Percentiles rank a stretch among this genome's conserved stretches.
Conservation (phyloP, 1,140 invertebrate species). For the Dolichoris vasculosae region DNA sequence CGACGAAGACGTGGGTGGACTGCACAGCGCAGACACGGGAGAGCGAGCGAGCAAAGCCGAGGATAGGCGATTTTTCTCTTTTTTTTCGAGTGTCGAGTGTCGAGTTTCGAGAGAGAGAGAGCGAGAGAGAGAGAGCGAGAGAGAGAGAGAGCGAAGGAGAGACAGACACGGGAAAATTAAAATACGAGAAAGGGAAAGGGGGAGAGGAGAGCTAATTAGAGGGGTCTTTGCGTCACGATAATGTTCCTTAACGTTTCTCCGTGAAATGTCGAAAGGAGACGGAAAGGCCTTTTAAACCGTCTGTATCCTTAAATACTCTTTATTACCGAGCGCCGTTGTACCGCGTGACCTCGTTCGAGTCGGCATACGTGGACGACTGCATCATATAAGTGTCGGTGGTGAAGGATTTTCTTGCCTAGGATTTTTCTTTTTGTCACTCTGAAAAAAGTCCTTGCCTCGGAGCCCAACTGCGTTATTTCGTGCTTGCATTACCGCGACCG, state of each 20-base stretch:
- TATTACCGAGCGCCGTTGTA: not conserved
- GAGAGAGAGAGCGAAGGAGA: not conserved
- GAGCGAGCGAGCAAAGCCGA: not conserved
- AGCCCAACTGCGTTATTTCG: not conserved
- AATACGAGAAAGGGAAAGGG: constrained; percentile 29
- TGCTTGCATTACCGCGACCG: not conserved
- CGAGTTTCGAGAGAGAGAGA: constrained; percentile 22
- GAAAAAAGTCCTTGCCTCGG: not conserved
- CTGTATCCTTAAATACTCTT: constrained; percentile 6
- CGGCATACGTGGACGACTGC: not conserved
- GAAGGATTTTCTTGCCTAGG: constrained; percentile 16
- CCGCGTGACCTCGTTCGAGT: constrained; percentile 18
- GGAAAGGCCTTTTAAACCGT: constrained; percentile 20
- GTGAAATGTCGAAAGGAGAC: constrained; percentile 39
- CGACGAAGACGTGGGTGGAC: constrained; percentile 61
- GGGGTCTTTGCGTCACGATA: constrained; percentile 52
- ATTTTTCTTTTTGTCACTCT: constrained; percentile 16
- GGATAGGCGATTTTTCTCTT: not conserved
- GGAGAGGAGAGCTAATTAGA: constrained; percentile 56
- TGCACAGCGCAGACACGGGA: not conserved
- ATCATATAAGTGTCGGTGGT: not conserved
- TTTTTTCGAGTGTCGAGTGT: constrained; percentile 35
- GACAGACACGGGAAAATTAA: constrained; percentile 48
- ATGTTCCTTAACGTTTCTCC: not conserved
- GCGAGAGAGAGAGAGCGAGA: not conserved